These are phyloP conservation scores for Nasonia oneida DNA, from an alignment of 2,888 invertebrate species.

Conservation along the genomic window DNA sequence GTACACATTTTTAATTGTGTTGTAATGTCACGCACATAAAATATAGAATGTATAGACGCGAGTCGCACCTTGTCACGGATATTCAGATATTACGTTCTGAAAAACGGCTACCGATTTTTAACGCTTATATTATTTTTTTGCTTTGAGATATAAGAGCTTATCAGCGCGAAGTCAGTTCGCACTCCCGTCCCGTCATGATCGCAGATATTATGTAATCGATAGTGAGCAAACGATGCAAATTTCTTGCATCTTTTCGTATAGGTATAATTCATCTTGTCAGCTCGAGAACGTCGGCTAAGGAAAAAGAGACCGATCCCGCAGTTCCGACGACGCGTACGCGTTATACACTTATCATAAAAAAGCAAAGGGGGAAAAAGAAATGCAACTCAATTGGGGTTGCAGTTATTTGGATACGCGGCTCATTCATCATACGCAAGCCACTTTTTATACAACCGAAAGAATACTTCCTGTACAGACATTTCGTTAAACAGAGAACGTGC, in stretches of 20 bases:
- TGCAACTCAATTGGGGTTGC: slow-evolving; percentile 75
- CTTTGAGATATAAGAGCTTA: background rate
- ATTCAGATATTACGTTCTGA: background rate
- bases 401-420: slow-evolving; percentile 75
- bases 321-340: slow-evolving; percentile 64
- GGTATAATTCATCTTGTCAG: slow-evolving; percentile 64
- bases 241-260: slow-evolving; percentile 56
- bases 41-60: background rate
- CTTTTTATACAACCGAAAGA: background rate
- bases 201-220: slow-evolving; percentile 42
- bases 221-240: slow-evolving; percentile 69
- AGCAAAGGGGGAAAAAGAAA: slow-evolving; percentile 51
- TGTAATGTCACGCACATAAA: background rate
- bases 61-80: background rate
- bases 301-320: background rate
- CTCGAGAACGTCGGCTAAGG: slow-evolving; percentile 32
- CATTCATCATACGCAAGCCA: slow-evolving; percentile 74
- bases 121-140: background rate
- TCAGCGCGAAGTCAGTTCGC: slow-evolving; percentile 17
- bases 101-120: background rate
- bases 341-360: slow-evolving; percentile 71
- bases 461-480: background rate
- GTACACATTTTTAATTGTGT: background rate
- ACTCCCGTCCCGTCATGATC: slow-evolving; percentile 1
- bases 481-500: background rate